Conservation (phyloP, 2,888 invertebrate species). For the Cetonia aurata region DNA sequence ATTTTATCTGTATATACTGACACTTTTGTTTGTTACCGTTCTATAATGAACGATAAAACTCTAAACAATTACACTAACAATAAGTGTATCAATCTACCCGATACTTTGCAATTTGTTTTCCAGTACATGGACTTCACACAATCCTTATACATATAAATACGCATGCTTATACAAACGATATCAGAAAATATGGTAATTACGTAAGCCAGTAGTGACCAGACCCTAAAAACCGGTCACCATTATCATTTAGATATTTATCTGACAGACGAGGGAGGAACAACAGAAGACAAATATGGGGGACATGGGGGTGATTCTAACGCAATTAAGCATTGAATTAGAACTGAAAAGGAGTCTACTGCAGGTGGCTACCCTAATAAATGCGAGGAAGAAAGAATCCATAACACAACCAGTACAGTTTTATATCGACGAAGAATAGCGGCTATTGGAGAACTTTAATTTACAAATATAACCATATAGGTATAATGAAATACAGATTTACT, state of each 20-base stretch:
- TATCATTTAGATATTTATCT: slow-evolving; percentile 30
- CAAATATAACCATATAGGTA: neutral
- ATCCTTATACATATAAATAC: neutral
- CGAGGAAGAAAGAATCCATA: neutral
- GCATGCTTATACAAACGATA: neutral
- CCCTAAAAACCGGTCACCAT: slow-evolving; percentile 1
- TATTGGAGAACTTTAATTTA: slow-evolving; percentile 1
- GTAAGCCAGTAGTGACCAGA: slow-evolving; percentile 26
- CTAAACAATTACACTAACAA: too few species aligned
- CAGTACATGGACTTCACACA: neutral
- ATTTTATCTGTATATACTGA: too few species aligned
- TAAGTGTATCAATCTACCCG: too few species aligned
- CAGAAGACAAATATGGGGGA: slow-evolving; percentile 25
- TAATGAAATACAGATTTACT: slow-evolving; percentile 2
- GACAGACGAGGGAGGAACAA: slow-evolving; percentile 16
- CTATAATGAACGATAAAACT: too few species aligned
- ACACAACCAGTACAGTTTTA: slow-evolving; percentile 3
- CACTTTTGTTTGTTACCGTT: too few species aligned
- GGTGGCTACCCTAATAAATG: slow-evolving; percentile 20
- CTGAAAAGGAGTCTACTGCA: slow-evolving; percentile 22
- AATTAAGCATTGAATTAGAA: slow-evolving; percentile 38
- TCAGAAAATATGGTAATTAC: slow-evolving; percentile 36
- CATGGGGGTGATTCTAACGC: slow-evolving; percentile 30
- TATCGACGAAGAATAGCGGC: slow-evolving; percentile 7
- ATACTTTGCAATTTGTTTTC: too few species aligned